Percentiles rank a stretch among this genome's conserved stretches.
These are phyloP conservation scores for Passer montanus DNA, from an alignment of 2,113 vertebrate genomes.

Conservation along the genomic window DNA sequence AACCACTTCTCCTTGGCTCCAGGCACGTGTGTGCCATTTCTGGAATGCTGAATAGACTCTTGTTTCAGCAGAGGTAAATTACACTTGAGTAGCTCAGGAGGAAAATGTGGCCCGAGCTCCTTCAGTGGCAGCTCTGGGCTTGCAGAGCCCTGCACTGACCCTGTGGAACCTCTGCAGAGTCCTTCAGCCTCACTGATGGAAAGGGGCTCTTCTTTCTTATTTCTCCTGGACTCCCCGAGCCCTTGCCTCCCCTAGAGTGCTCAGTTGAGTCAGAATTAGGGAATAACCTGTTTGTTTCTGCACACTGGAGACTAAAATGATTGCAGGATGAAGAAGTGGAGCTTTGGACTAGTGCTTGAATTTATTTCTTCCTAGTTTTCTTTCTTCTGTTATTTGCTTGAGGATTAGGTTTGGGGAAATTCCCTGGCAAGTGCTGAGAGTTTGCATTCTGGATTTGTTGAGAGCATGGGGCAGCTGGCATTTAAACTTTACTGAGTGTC, in stretches of 20 bases:
- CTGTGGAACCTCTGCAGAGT: background rate
- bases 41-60: background rate
- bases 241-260: background rate
- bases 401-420: conserved; percentile 14
- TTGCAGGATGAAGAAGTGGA: background rate
- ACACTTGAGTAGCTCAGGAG: background rate
- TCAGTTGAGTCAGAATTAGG: background rate
- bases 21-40: background rate
- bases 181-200: background rate
- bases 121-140: background rate
- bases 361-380: background rate
- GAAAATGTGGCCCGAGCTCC: background rate
- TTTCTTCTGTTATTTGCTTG: background rate
- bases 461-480: background rate
- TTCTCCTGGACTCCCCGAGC: background rate
- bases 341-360: background rate
- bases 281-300: background rate
- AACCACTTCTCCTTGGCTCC: background rate
- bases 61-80: background rate
- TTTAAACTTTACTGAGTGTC: background rate
- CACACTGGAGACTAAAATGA: background rate
- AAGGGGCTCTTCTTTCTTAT: background rate
- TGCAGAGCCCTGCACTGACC: background rate
- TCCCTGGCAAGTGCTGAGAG: background rate
- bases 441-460: background rate